These are phyloP conservation scores for Ara ararauna DNA, from an alignment of 2,797 vertebrate genomes.

Conservation along the genomic window DNA sequence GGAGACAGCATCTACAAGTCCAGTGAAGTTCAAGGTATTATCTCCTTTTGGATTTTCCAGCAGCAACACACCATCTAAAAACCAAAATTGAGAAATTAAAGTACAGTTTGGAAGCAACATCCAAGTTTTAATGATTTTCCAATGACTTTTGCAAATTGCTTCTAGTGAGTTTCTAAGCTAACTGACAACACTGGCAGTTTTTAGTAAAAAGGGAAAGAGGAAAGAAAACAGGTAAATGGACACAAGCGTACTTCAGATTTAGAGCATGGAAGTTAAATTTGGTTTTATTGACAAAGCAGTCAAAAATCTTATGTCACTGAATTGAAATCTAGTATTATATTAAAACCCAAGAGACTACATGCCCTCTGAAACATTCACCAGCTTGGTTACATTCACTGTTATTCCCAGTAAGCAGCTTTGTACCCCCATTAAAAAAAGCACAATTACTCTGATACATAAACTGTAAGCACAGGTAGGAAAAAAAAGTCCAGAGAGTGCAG, in stretches of 20 bases:
- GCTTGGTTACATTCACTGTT: background rate
- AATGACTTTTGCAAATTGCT: background rate
- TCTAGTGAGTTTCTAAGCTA: background rate
- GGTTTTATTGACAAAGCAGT: background rate
- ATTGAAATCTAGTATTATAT: background rate
- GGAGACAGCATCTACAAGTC: constrained; percentile 82
- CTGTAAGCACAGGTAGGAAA: background rate
- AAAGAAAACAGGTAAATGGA: background rate
- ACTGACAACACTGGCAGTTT: background rate
- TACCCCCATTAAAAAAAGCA: background rate
- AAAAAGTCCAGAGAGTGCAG: background rate
- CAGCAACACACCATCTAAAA: constrained; percentile 89
- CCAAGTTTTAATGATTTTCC: background rate
- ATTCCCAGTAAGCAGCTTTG: background rate
- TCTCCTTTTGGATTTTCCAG: constrained; percentile 96
- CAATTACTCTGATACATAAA: background rate
- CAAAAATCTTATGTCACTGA: background rate
- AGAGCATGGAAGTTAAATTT: background rate
- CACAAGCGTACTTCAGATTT: background rate
- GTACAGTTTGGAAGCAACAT: constrained; percentile 5
- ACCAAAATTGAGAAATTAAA: constrained; percentile 28
- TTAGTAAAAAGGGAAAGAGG: background rate
- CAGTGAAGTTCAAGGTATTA: constrained; percentile 82
- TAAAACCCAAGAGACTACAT: background rate
- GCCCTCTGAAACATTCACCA: background rate